Evolutionary conservation across 2,113 vertebrate species (phyloP).

Genomic region (Furnarius figulus): DNA sequence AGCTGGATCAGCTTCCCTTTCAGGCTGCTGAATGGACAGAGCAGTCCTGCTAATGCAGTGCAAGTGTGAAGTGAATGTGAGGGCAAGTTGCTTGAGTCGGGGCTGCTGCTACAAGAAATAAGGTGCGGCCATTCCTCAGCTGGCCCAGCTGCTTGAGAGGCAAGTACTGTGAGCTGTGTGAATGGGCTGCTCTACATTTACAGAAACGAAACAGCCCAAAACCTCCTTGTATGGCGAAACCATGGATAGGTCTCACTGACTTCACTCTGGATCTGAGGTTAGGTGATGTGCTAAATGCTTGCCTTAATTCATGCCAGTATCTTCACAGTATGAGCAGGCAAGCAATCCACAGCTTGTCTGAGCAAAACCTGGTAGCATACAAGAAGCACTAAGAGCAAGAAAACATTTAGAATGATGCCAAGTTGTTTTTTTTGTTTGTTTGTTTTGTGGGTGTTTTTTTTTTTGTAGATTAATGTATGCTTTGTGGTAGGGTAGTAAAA

Average conservation of each 20-base stretch:
- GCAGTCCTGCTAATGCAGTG: background rate
- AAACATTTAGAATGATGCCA: background rate
- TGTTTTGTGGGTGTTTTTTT: no score
- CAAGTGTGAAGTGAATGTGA: background rate
- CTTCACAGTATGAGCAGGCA: background rate
- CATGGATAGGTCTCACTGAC: background rate
- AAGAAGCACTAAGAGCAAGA: background rate
- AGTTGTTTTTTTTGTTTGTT: background rate
- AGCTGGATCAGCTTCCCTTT: background rate
- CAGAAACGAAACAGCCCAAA: background rate
- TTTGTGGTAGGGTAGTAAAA: background rate
- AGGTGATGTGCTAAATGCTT: background rate
- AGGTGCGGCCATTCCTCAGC: background rate
- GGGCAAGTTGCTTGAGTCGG: background rate
- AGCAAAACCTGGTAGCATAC: background rate
- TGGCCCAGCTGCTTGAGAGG: background rate
- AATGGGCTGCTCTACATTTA: background rate
- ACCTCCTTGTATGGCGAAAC: background rate
- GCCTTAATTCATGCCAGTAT: background rate
- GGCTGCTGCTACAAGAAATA: background rate
- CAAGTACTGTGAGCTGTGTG: background rate
- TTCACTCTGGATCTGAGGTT: background rate
- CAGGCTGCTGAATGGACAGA: background rate
- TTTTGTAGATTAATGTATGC: background rate
- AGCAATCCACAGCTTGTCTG: background rate